These are phyloP conservation scores for Fulmarus glacialis DNA, from an alignment of 2,113 vertebrate genomes.

Conservation along the genomic window DNA sequence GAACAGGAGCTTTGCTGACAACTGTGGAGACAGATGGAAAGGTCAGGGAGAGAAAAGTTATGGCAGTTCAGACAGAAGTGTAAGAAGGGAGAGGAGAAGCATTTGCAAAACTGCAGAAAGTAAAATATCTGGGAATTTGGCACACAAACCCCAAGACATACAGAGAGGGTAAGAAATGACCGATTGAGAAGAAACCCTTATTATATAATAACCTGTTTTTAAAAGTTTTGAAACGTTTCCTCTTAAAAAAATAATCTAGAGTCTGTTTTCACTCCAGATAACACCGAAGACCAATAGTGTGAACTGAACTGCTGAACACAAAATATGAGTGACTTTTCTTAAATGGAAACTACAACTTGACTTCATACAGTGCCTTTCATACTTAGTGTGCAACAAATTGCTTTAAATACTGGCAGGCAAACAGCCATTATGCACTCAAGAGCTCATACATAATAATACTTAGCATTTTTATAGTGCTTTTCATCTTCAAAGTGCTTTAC, in stretches of 20 bases:
- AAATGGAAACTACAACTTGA: not conserved
- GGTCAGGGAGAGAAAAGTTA: not conserved
- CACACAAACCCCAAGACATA: not conserved
- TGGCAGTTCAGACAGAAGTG: fast-evolving
- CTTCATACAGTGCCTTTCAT: not conserved
- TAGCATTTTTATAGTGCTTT: constrained; percentile 67
- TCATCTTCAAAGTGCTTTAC: constrained; percentile 58
- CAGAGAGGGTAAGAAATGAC: not conserved
- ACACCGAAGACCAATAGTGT: not conserved
- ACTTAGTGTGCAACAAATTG: constrained; percentile 7
- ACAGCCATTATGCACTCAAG: constrained; percentile 54
- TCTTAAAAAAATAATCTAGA: not conserved
- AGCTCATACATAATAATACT: constrained; percentile 50
- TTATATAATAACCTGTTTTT: not conserved
- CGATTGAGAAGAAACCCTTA: not conserved
- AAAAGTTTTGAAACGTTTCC: not conserved
- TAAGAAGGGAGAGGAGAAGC: not conserved
- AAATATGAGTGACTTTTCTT: not conserved
- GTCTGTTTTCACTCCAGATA: not conserved
- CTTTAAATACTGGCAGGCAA: constrained; percentile 38
- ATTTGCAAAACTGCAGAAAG: not conserved
- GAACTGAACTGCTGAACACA: not conserved
- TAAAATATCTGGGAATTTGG: not conserved
- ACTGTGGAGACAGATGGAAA: not conserved
- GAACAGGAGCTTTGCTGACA: not conserved